Evolutionary conservation across 2,888 invertebrate species (phyloP).

Genomic region (Sepiola atlantica): DNA sequence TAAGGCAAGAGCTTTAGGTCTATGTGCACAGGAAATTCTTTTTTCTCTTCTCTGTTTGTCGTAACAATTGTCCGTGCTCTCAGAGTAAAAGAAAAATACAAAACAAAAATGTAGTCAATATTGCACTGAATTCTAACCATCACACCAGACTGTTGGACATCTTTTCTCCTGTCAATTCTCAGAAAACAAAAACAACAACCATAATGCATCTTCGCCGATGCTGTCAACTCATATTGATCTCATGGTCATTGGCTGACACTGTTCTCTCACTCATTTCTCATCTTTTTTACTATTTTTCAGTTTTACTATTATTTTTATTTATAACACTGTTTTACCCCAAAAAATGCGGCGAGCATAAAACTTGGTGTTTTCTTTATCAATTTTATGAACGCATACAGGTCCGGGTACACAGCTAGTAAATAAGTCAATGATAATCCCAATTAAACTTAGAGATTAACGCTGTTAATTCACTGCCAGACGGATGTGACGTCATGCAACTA

Average conservation of each 20-base stretch:
- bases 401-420: too few relatives aligned
- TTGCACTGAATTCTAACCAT: neutral
- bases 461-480: too few relatives aligned
- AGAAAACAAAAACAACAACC: neutral
- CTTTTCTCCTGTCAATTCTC: neutral
- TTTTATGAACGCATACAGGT: too few relatives aligned
- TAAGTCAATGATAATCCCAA: too few relatives aligned
- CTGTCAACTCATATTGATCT: conserved; percentile 32
- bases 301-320: neutral
- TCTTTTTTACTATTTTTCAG: neutral
- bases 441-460: too few relatives aligned
- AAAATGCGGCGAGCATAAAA: too few relatives aligned
- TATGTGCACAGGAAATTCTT: conserved; percentile 18
- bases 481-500: too few relatives aligned
- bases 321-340: neutral
- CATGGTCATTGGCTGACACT: neutral
- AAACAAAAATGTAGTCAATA: neutral
- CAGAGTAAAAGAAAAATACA: neutral
- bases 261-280: neutral
- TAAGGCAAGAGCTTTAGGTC: neutral
- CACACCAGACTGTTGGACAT: neutral
- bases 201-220: neutral
- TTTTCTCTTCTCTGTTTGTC: neutral
- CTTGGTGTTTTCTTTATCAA: too few relatives aligned
- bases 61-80: conserved; percentile 4